Conservation (phyloP, 2,888 invertebrate species). For the Autographa pulchrina region DNA sequence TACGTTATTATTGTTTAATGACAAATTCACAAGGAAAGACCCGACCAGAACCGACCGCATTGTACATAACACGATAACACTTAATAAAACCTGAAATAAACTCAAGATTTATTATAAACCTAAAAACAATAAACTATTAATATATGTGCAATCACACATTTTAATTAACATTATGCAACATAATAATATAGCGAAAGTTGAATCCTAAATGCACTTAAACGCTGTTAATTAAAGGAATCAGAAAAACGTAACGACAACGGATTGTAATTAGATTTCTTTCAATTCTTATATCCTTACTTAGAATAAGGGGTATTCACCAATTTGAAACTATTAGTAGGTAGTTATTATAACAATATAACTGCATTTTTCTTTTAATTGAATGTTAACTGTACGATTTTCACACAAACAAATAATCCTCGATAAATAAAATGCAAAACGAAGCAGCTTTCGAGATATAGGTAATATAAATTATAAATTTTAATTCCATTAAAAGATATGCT, state of each 20-base stretch:
- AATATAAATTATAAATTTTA: not conserved
- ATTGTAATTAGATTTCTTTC: too few relatives aligned
- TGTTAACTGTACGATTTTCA: too few relatives aligned
- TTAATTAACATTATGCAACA: constrained; percentile 1
- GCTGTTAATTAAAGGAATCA: too few relatives aligned
- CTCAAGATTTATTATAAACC: constrained; percentile 19
- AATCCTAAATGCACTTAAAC: constrained; percentile 11
- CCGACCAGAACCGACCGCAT: not conserved
- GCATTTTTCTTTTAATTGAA: too few relatives aligned
- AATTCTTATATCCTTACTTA: too few relatives aligned
- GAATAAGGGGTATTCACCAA: too few relatives aligned
- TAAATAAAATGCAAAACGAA: not conserved
- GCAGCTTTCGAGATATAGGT: not conserved
- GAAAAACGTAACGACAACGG: too few relatives aligned
- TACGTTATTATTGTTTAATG: constrained; percentile 11
- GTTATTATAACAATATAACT: too few relatives aligned
- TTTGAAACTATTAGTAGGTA: too few relatives aligned
- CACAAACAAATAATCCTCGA: not conserved
- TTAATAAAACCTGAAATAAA: constrained; percentile 13
- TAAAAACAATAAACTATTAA: constrained; percentile 27
- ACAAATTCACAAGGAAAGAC: constrained; percentile 8
- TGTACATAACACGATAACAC: constrained; percentile 6
- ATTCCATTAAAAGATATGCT: not conserved
- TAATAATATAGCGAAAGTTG: constrained; percentile 33
- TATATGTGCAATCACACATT: too few relatives aligned